Conservation (phyloP, 2,113 vertebrate species). For the Egretta garzetta region DNA sequence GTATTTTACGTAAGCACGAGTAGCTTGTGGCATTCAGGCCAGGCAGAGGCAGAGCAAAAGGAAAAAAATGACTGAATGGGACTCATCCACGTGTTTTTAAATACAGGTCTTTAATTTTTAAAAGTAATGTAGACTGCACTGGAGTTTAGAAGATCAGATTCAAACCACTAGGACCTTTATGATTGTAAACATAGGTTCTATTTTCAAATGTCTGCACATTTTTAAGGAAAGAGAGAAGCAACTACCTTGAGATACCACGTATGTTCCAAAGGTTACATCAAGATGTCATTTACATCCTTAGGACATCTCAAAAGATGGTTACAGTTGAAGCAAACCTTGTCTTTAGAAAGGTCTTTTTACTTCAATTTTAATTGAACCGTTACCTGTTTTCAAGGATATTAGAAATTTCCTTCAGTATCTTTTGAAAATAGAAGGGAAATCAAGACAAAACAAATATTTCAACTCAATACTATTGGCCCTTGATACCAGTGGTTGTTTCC, state of each 20-base stretch:
- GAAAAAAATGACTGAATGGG: neutral
- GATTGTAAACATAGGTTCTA: neutral
- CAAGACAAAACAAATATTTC: neutral
- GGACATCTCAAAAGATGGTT: neutral
- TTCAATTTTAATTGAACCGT: neutral
- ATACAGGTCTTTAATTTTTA: neutral
- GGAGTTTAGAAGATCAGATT: neutral
- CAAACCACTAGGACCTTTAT: neutral
- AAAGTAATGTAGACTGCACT: neutral
- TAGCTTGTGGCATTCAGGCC: neutral
- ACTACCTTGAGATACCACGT: neutral
- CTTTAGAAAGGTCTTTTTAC: neutral
- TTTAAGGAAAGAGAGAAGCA: neutral
- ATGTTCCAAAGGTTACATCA: neutral
- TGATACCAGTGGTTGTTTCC: neutral
- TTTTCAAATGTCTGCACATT: neutral
- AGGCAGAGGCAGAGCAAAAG: neutral
- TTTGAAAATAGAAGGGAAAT: neutral
- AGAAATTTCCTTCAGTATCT: neutral
- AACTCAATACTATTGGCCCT: neutral
- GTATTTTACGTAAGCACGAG: neutral
- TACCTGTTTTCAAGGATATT: neutral
- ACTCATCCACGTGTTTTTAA: neutral
- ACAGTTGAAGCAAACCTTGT: neutral
- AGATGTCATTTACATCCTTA: neutral